Evolutionary conservation across 2,797 vertebrate species (phyloP).

Genomic region (Lates japonicus): DNA sequence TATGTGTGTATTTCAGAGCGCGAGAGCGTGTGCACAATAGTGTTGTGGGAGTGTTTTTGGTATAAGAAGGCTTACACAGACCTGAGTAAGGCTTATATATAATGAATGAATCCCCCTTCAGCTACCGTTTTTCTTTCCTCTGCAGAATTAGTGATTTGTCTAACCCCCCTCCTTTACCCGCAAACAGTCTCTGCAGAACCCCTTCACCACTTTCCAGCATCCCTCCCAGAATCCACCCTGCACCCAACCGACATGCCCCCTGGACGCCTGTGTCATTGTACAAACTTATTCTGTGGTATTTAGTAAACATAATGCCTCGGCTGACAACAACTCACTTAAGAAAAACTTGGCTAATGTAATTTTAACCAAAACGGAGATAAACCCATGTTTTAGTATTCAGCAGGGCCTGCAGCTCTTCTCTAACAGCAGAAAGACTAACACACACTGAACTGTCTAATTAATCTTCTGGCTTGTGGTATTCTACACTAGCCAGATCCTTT

Average conservation of each 20-base stretch:
- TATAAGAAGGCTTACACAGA: slow-evolving; percentile 77
- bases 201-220: slow-evolving; percentile 22
- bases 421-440: slow-evolving; percentile 45
- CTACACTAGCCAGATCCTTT: slow-evolving; percentile 50
- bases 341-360: slow-evolving; percentile 58
- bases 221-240: slow-evolving; percentile 43
- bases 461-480: slow-evolving; percentile 53
- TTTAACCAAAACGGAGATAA: slow-evolving; percentile 63
- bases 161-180: slow-evolving; percentile 28
- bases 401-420: slow-evolving; percentile 49
- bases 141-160: slow-evolving; percentile 76
- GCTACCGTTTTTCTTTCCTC: slow-evolving; percentile 71
- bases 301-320: slow-evolving; percentile 47
- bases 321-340: slow-evolving; percentile 55
- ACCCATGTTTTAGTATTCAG: slow-evolving; percentile 64
- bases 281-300: slow-evolving; percentile 57
- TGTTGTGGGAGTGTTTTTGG: slow-evolving; percentile 66
- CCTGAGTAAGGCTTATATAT: slow-evolving; percentile 80
- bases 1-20: slow-evolving; percentile 56
- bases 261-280: slow-evolving; percentile 54
- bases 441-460: slow-evolving; percentile 53
- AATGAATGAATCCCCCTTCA: slow-evolving; percentile 79
- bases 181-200: slow-evolving; percentile 51
- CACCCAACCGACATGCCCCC: slow-evolving; percentile 40
- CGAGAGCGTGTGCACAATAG: slow-evolving; percentile 41